Base-by-base conservation (phyloP, 2,888 invertebrate genomes). In the Saturnia japonica region DNA sequence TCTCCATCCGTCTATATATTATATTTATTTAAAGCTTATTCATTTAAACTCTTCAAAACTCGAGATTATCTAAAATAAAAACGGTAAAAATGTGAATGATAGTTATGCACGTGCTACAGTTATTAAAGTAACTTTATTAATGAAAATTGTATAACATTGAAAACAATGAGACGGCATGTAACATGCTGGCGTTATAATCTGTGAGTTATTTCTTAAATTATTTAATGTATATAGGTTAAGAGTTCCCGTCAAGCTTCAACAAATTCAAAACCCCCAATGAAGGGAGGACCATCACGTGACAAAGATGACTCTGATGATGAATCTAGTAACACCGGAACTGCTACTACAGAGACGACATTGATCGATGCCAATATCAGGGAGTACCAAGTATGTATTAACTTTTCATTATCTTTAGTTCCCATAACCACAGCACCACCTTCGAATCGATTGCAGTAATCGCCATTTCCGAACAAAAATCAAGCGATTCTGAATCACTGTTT, bases 291-390 rank as follows among this genome's bases (percentile, higher is more conserved):
- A 0, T 75, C 87, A 0, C 87, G 87, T 14, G 93, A 94, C 11
- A 90, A 85, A 68, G 93, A 94, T 1, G 94, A 94, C 64, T 94
- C 94, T 1, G 95, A 95, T 72, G 95, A 95, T 73, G 94, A 94
- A 25, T 83, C 91, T 40, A 95, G 95, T 76, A 91, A 91, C 25
- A 86, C 94, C 1, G 92, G 93, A 7, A 96, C 96, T 1, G 95
- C 95, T 76, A 96, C 96, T 66, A 97, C 97, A 0, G 97, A 97
- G 67, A 95, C 95, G 0, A 97, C 97, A 28, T 89, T 96, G 6
- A 94, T 96, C 1, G 95, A 95, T 72, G 87, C 91, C 28, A 94
- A 95, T 76, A 95, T 94, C 78, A 95, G 91, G 73, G 95, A 95
- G 70, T 93, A 95, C 75, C 94, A 95, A 94, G 94, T 93, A 84